phyloP scores from a whole-genome alignment of 2,888 invertebrate genomes.

The Dryococelus australis region DNA sequence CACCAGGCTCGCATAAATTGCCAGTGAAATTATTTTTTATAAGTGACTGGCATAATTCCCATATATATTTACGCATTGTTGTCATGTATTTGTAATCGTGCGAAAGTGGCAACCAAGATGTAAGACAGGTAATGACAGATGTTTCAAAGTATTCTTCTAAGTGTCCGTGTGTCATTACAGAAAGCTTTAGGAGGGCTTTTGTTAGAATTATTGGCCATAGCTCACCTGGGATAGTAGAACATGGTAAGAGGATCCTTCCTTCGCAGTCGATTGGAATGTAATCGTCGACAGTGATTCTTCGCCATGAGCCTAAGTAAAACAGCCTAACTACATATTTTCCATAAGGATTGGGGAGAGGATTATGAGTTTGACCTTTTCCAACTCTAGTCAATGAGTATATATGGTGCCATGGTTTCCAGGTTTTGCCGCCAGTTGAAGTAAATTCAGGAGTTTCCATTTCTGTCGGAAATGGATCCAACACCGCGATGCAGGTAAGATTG shows the following conservation, averaged over 20 bases:
- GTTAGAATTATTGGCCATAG: slow-evolving; percentile 61
- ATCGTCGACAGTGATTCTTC: slow-evolving; percentile 61
- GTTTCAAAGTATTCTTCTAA: slow-evolving; percentile 57
- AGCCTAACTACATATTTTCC: slow-evolving; percentile 62
- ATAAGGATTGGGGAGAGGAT: slow-evolving; percentile 29
- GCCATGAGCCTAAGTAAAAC: slow-evolving; percentile 62
- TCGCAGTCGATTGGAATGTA: slow-evolving; percentile 57
- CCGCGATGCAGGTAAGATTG: background rate
- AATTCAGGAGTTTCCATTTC: slow-evolving; percentile 28
- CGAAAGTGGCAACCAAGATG: slow-evolving; percentile 56
- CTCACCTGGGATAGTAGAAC: slow-evolving; percentile 51
- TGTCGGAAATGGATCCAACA: background rate
- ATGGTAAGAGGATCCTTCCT: slow-evolving; percentile 57
- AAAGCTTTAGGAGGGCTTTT: slow-evolving; percentile 59
- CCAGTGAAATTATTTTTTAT: background rate
- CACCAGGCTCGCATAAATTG: background rate
- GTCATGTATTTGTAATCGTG: slow-evolving; percentile 22
- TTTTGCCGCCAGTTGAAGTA: slow-evolving; percentile 30
- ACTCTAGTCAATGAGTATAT: slow-evolving; percentile 39
- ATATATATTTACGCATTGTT: background rate
- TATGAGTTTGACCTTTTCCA: slow-evolving; percentile 34
- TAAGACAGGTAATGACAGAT: slow-evolving; percentile 58
- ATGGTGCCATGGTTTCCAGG: slow-evolving; percentile 43
- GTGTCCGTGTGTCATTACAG: slow-evolving; percentile 56
- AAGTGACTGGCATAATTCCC: slow-evolving; percentile 29